Conservation (phyloP, 2,797 vertebrate species). For the Gila robusta region DNA sequence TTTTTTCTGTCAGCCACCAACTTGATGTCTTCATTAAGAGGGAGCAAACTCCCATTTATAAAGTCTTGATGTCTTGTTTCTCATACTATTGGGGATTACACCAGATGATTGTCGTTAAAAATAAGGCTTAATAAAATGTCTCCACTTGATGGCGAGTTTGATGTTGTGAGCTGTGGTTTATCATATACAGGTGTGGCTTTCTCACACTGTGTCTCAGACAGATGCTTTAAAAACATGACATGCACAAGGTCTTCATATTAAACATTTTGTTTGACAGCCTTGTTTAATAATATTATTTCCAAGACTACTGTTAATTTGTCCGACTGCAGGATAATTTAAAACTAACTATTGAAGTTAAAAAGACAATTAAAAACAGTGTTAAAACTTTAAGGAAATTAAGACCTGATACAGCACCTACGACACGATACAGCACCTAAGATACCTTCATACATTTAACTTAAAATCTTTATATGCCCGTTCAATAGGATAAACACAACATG, state of each 20-base stretch:
- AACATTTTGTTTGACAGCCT: not conserved
- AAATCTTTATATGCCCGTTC: not conserved
- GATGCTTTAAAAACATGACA: not conserved
- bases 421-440: no score
- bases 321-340: not conserved
- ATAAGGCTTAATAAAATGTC: constrained; percentile 6
- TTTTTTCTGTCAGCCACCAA: not conserved
- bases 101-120: not conserved
- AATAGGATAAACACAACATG: not conserved
- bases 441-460: not conserved
- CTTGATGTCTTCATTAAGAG: constrained; percentile 3
- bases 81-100: not conserved
- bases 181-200: not conserved
- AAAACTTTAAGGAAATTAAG: not conserved
- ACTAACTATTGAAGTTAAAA: not conserved
- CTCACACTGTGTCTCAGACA: not conserved
- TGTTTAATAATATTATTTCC: not conserved
- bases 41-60: not conserved
- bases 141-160: not conserved
- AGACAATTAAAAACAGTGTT: not conserved
- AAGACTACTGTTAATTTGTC: not conserved
- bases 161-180: not conserved
- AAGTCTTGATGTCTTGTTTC: not conserved
- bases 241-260: no score
- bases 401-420: not conserved